Conservation (phyloP, 1,140 invertebrate genomes). For the Sarcophaga peregrina region DNA sequence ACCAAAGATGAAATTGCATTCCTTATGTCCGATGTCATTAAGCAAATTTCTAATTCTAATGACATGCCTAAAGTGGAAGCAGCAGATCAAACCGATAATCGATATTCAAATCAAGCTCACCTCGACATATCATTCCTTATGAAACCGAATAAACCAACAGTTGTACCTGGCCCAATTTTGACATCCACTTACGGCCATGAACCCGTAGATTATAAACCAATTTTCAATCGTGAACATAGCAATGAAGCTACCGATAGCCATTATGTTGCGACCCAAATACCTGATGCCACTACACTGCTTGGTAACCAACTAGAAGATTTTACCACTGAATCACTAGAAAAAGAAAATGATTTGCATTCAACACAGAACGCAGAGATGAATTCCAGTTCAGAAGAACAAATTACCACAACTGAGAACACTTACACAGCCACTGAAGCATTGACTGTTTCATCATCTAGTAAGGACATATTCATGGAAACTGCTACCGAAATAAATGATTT, state of each 20-base stretch:
- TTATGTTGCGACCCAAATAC: neutral
- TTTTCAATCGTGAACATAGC: neutral
- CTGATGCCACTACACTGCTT: neutral
- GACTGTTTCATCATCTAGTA: neutral
- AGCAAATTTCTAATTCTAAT: slow-evolving; percentile 55
- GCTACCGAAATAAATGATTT: neutral
- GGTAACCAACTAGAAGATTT: neutral
- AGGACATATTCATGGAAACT: neutral
- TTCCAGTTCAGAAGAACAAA: neutral
- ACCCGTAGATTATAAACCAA: neutral
- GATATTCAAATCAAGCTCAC: slow-evolving; percentile 58
- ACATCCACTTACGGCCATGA: neutral
- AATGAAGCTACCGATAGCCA: neutral
- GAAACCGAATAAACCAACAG: neutral
- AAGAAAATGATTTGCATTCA: neutral
- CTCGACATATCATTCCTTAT: slow-evolving; percentile 57
- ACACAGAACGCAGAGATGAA: too few species aligned
- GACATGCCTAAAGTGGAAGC: neutral
- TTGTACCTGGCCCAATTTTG: neutral
- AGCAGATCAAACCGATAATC: slow-evolving; percentile 45
- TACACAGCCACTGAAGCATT: too few species aligned
- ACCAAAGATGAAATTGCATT: slow-evolving; percentile 62
- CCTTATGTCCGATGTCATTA: slow-evolving; percentile 60
- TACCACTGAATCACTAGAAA: neutral
- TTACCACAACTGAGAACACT: neutral